Base-by-base conservation (phyloP, 37 sponge, comb jelly and placozoan genomes). In the Cladorhizidae sp. region DNA sequence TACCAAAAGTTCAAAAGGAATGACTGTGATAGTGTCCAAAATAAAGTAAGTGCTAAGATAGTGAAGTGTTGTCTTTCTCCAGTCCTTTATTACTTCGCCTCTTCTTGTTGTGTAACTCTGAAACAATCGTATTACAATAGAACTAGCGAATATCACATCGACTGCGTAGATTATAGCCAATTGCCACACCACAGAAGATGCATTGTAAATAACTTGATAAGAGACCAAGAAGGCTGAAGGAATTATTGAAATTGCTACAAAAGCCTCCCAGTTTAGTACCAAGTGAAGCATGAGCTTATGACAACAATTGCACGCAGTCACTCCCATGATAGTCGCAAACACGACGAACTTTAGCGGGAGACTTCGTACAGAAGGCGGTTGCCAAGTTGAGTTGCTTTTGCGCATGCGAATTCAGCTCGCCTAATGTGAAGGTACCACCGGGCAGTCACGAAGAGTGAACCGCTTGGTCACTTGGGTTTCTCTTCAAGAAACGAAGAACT, bases 1-100 rank as follows among this genome's bases (percentile, higher is more conserved):
- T 0, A 78, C 64, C 26, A 81, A 76, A 12, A 90, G 1, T 50
- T 90, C 90, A 42, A 90, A 73, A 9, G 90, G 90, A 20, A 90
- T 8, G 15, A 90, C 52, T 35, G 86, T 72, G 32, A 81, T 0
- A 5, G 85, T 3, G 57, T 90, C 90, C 0, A 50, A 54, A 15
- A 78, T n/a, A 49, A 88, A 58, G 31, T 74, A 76, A 22, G 58
- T 79, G 31, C 76, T 74, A 35, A 84, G 23, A 58, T 78, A 78
- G 40, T 78, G 35, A 50, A 77, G 11, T n/a, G 67, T 82, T 49
- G 59, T 85, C 49, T 72, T 76, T 65, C 68, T 45, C 29, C n/a
- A 42, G 26, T 80, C 67, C n/a, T 63, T 70, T 32, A 81, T 69
- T 0, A 77, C 25, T 14, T 73, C 76, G 22, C 90, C 86, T 35